Percentiles rank a stretch among this genome's conserved stretches.
phyloP scores from a whole-genome alignment of 2,113 vertebrate species.

The Thermophis baileyi region DNA sequence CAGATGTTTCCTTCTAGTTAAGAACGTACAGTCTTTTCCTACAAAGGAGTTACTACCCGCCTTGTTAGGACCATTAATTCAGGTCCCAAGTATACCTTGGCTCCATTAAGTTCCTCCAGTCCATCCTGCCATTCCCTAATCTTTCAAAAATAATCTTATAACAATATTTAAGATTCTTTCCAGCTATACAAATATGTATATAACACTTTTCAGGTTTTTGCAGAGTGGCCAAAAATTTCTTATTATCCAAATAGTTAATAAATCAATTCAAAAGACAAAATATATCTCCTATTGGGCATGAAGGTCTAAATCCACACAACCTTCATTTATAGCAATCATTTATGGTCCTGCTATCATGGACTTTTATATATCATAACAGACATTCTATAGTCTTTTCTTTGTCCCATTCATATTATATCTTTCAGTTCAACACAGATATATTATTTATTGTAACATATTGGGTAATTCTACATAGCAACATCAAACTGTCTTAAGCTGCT shows the following conservation, averaged over 20 bases:
- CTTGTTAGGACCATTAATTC: background rate
- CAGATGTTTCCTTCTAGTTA: background rate
- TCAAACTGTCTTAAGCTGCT: background rate
- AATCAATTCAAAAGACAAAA: background rate
- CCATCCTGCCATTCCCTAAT: background rate
- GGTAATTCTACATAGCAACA: background rate
- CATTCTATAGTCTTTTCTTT: background rate
- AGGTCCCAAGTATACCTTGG: background rate
- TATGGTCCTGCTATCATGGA: background rate
- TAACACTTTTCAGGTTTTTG: constrained; percentile 8
- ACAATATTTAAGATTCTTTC: background rate
- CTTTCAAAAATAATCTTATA: background rate
- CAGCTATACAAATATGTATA: background rate
- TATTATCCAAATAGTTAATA: background rate
- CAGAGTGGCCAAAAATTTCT: background rate
- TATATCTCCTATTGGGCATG: fast-evolving
- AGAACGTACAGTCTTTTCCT: background rate
- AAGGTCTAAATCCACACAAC: background rate
- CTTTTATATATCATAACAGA: background rate
- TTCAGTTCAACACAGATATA: background rate
- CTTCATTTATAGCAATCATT: background rate
- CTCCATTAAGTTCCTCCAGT: background rate
- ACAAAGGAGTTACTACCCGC: background rate
- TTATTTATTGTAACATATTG: background rate
- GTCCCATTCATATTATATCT: background rate